Conservation (phyloP, 2,888 invertebrate genomes). For the Salticus scenicus region DNA sequence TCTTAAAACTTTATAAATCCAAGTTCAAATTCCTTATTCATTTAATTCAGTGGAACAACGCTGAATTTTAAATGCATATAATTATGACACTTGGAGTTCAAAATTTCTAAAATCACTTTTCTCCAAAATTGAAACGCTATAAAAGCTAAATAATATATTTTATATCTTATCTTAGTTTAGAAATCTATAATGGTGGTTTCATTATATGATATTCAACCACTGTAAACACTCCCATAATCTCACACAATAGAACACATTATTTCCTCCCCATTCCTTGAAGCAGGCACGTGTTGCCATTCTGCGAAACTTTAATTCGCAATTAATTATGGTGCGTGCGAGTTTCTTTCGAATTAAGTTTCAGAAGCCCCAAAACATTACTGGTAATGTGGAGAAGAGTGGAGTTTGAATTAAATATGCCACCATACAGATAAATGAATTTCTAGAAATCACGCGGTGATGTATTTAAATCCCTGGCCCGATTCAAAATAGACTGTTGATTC, state of each 20-base stretch:
- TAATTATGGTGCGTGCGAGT: neutral
- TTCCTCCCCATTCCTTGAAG: neutral
- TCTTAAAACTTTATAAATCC: too few species aligned
- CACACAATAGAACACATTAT: neutral
- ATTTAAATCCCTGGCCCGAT: neutral
- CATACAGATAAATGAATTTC: neutral
- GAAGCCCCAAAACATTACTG: neutral
- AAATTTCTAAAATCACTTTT: too few species aligned
- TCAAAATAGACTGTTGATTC: neutral
- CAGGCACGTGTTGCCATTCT: neutral
- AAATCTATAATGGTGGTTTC: neutral
- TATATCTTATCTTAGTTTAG: too few species aligned
- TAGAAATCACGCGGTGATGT: neutral
- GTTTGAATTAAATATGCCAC: neutral
- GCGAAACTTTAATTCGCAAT: neutral
- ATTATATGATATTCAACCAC: neutral
- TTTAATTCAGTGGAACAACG: too few species aligned
- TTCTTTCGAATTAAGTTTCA: neutral
- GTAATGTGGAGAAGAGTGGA: too few species aligned
- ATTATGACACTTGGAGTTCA: too few species aligned
- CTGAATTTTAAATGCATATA: too few species aligned
- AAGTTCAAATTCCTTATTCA: too few species aligned
- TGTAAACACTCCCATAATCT: neutral
- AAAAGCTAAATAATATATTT: too few species aligned
- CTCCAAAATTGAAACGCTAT: too few species aligned